Evolutionary conservation across 2,888 invertebrate genomes (phyloP).

Genomic region (Eupithecia dodoneata): DNA sequence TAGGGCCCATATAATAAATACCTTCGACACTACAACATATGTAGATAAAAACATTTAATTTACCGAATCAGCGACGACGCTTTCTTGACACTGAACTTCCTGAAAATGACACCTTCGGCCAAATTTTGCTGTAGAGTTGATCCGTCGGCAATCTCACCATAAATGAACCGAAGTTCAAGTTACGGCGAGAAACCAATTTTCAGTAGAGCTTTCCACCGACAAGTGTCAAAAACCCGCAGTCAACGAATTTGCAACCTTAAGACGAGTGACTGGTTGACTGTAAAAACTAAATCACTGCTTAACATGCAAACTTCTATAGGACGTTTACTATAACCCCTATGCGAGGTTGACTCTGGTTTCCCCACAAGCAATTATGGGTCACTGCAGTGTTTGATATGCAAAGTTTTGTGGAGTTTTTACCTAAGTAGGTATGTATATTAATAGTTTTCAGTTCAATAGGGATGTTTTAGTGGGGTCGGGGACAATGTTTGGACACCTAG

Average conservation of each 20-base stretch:
- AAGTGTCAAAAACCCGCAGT: neutral
- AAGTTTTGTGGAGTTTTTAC: conserved; percentile 3
- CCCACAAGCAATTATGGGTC: conserved; percentile 8
- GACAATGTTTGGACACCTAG: neutral
- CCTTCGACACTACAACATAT: too few species aligned
- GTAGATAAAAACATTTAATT: too few species aligned
- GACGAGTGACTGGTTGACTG: conserved; percentile 20
- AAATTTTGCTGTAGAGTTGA: too few species aligned
- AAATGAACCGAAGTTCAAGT: too few species aligned
- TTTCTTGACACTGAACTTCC: too few species aligned
- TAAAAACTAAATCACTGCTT: conserved; percentile 31
- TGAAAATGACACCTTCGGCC: too few species aligned
- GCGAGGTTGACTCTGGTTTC: conserved; percentile 7
- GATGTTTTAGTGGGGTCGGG: neutral
- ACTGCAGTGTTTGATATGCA: conserved; percentile 14
- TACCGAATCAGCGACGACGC: too few species aligned
- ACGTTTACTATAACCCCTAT: conserved; percentile 20
- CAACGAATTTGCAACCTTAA: neutral
- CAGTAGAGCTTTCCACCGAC: neutral
- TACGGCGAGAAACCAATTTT: neutral
- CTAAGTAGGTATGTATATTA: conserved; percentile 4
- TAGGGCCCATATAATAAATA: too few species aligned
- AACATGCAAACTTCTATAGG: conserved; percentile 34
- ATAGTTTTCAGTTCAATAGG: neutral
- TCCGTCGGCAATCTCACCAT: too few species aligned